Evolutionary conservation across 2,797 vertebrate species (phyloP).

Genomic region (Labeo calbasu): DNA sequence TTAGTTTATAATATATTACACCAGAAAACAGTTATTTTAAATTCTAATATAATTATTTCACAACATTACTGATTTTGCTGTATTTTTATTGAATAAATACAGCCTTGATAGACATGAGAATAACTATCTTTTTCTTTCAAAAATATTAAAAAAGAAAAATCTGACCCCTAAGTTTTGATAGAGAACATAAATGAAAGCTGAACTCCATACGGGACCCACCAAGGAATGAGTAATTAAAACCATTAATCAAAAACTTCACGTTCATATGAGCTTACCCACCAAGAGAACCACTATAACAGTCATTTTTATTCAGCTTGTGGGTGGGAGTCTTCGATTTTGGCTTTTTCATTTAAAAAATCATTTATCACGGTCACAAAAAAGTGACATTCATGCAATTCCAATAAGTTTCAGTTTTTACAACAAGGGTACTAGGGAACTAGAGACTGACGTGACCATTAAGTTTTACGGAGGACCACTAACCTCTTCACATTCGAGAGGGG

Average conservation of each 20-base stretch:
- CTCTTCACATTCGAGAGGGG: not conserved
- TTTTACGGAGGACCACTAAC: constrained; percentile 30
- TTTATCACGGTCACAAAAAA: not conserved
- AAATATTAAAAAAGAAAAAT: not conserved
- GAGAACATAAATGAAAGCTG: not conserved
- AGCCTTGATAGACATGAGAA: not conserved
- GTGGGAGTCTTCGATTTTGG: constrained; percentile 7
- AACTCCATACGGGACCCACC: constrained; percentile 1
- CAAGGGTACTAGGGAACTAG: not conserved
- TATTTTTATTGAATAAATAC: not conserved
- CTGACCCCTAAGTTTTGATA: not conserved
- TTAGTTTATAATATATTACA: not conserved
- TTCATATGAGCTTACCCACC: constrained; percentile 21
- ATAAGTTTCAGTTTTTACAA: constrained; percentile 16
- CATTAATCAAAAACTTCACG: constrained; percentile 19
- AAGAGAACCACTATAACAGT: constrained; percentile 35
- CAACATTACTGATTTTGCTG: not conserved
- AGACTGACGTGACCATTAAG: not conserved
- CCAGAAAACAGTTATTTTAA: not conserved
- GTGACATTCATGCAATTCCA: not conserved
- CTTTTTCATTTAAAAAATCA: constrained; percentile 11
- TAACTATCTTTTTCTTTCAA: not conserved
- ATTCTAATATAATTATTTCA: not conserved
- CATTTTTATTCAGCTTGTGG: constrained; percentile 44
- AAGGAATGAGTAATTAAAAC: constrained; percentile 13